These are phyloP conservation scores for Tauraco hartlaubi DNA, from an alignment of 2,797 vertebrate genomes.

Conservation along the genomic window DNA sequence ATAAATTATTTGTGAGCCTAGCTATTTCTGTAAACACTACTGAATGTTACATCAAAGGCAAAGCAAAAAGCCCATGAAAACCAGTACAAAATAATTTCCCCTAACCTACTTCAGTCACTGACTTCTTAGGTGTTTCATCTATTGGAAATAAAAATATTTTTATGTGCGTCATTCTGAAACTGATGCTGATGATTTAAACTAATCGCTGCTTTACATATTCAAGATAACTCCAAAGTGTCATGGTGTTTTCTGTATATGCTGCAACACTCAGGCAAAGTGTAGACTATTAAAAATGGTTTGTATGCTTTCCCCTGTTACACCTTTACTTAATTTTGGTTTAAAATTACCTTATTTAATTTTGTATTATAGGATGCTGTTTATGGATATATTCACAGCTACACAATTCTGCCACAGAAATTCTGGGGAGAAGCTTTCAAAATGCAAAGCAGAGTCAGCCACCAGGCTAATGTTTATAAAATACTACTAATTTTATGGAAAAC, in stretches of 20 bases:
- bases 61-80: conserved; percentile 30
- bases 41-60: conserved; percentile 57
- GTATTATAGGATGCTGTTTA: background rate
- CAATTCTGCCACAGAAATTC: background rate
- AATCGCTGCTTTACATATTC: background rate
- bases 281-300: background rate
- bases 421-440: background rate
- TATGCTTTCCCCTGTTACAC: background rate
- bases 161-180: background rate
- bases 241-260: background rate
- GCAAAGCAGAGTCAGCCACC: background rate
- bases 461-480: background rate
- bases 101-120: conserved; percentile 50
- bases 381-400: background rate
- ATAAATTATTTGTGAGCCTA: conserved; percentile 43
- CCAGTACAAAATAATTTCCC: background rate
- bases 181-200: background rate
- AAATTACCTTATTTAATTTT: background rate
- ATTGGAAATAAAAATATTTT: conserved; percentile 35
- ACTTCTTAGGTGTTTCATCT: background rate
- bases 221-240: background rate
- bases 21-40: conserved; percentile 49
- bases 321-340: background rate
- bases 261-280: background rate
- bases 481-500: background rate